These are phyloP conservation scores for Deilephila elpenor DNA, from an alignment of 2,888 invertebrate genomes.

Conservation along the genomic window DNA sequence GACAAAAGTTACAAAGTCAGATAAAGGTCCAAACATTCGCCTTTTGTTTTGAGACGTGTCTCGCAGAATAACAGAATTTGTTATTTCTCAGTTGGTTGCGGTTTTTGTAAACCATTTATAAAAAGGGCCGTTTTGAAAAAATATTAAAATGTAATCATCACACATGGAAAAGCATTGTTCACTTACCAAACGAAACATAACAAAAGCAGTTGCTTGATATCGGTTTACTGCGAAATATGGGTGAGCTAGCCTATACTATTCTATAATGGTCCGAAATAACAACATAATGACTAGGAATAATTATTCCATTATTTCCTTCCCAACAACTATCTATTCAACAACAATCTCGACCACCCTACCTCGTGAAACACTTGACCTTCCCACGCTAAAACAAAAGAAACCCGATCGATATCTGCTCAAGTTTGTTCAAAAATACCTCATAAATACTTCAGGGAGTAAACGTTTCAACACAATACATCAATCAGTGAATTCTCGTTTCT, in stretches of 20 bases:
- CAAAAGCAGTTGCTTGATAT: too few species aligned
- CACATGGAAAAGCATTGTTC: too few species aligned
- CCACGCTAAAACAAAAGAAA: neutral
- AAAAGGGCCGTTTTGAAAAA: neutral
- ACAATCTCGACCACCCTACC: too few species aligned
- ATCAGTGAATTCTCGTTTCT: neutral
- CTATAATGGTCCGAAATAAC: too few species aligned
- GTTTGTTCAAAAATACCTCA: conserved; percentile 16
- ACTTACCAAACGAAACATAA: too few species aligned
- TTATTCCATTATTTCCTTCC: too few species aligned
- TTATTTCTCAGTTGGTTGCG: neutral
- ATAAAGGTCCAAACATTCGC: conserved; percentile 14
- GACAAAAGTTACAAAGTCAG: conserved; percentile 19
- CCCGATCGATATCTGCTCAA: neutral
- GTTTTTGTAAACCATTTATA: neutral
- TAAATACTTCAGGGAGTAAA: neutral
- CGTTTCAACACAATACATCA: conserved; percentile 14
- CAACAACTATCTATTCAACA: too few species aligned
- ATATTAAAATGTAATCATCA: neutral
- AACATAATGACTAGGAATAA: too few species aligned
- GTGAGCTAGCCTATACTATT: too few species aligned
- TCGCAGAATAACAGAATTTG: neutral
- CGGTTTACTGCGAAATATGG: too few species aligned
- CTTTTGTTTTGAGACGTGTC: conserved; percentile 8
- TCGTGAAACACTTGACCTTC: neutral